Base-by-base conservation (phyloP, 2,888 invertebrate genomes). In the Coenonympha arcania region DNA sequence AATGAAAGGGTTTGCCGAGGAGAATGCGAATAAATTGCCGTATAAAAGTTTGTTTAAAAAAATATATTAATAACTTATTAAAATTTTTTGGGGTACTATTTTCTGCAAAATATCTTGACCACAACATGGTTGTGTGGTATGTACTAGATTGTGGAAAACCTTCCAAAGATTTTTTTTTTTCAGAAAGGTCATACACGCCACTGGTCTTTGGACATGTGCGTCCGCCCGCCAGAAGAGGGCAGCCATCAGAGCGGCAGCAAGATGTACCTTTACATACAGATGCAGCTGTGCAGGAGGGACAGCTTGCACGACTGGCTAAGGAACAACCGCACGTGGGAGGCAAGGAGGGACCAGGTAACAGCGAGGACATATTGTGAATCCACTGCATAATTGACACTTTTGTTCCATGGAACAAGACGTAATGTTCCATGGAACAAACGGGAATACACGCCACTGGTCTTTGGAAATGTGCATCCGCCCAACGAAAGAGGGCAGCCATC, bases 191-290 rank as follows among this genome's bases (percentile, higher is more conserved):
- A 87, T 70, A 77, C 78, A 0, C 81, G 87, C 0, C 86, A 87
- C 62, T 85, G 86, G 81, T 87, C 87, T 0, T 60, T 87, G 2
- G 87, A 87, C 65, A 61, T 71, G 62, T 66, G 65, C 45, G 74
- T 72, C 39, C 57, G 60, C n/a, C 16, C 54, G 16, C 34, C 50
- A 2, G 49, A 50, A 24, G 52, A 51, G 8, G 47, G 37, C 15
- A 22, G 51, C 53, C 43, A 24, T 9, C 36, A 37, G 9, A 42
- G 54, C 31, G 49, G 47, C 20, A 57, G 52, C 54, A 88, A 88
- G 69, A 90, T 93, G 69, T 95, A 93, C 75, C 88, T 99, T 11
- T 98, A 96, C 73, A 99, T 99, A 73, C 98, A 99, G 85, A 99
- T 99, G 98, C 97, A 99, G 79, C 82, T 99, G 55, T 99, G 98